Percentiles rank a stretch among this genome's conserved stretches.
These are phyloP conservation scores for Nemurella pictetii DNA, from an alignment of 2,888 invertebrate species.

Conservation along the genomic window DNA sequence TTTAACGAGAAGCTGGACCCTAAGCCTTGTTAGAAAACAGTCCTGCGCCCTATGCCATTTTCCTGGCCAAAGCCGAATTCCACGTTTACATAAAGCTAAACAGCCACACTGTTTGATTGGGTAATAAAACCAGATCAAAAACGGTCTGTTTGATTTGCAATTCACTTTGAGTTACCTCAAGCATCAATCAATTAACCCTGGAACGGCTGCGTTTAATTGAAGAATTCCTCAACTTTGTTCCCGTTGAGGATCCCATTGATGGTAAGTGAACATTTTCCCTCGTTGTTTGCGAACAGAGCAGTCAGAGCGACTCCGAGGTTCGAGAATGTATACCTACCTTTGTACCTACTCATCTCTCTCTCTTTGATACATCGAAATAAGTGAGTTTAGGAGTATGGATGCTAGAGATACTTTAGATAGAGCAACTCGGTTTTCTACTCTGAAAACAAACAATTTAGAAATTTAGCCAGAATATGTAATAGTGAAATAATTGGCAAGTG, in stretches of 20 bases:
- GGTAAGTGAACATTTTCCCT: background rate
- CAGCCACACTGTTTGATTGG: background rate
- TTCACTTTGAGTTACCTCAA: background rate
- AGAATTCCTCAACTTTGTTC: background rate
- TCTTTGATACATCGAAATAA: background rate
- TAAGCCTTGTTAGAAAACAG: background rate
- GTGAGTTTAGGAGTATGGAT: background rate
- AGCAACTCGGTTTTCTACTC: background rate
- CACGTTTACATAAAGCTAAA: background rate
- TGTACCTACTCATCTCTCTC: background rate
- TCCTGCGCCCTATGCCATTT: background rate
- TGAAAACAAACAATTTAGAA: background rate
- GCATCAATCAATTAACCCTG: background rate
- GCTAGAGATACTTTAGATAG: background rate
- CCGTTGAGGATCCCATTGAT: background rate
- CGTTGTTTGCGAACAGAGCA: background rate
- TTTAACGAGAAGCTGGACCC: background rate
- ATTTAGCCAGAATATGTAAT: background rate
- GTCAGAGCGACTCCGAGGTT: background rate
- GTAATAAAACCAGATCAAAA: background rate
- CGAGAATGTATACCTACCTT: background rate
- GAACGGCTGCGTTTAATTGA: background rate
- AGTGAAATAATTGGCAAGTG: slow-evolving; percentile 32
- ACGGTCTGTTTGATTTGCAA: background rate
- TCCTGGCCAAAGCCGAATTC: background rate